Evolutionary conservation across 2,113 vertebrate species (phyloP).

Genomic region (Meles meles): DNA sequence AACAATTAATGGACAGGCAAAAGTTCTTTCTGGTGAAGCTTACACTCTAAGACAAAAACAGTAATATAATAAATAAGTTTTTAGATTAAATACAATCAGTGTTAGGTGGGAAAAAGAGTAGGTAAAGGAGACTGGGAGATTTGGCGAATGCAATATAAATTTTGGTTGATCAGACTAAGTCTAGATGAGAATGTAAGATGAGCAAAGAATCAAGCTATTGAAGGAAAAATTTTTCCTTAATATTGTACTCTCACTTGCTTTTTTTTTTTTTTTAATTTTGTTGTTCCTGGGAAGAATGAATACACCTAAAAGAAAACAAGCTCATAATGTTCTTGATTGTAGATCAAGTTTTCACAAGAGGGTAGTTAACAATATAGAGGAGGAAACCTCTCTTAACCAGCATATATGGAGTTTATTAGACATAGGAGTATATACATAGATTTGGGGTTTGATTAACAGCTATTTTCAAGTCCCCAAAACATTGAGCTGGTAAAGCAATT

Average conservation of each 20-base stretch:
- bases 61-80: not conserved
- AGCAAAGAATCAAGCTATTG: not conserved
- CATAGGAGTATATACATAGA: not conserved
- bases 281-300: not conserved
- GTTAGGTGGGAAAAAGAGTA: not conserved
- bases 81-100: not conserved
- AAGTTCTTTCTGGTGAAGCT: not conserved
- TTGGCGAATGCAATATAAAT: not conserved
- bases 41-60: not conserved
- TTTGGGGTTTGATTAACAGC: not conserved
- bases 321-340: not conserved
- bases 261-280: not conserved
- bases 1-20: not conserved
- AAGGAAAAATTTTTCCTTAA: not conserved
- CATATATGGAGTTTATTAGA: not conserved
- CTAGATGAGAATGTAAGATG: not conserved
- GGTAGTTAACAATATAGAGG: not conserved
- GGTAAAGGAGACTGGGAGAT: not conserved
- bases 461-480: not conserved
- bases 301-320: not conserved
- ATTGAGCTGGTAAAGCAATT: conserved; percentile 34
- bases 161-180: not conserved
- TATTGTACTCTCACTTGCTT: not conserved
- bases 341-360: not conserved
- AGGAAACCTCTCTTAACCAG: not conserved